Conservation (phyloP, 2,797 vertebrate species). For the Bradypodion pumilum region DNA sequence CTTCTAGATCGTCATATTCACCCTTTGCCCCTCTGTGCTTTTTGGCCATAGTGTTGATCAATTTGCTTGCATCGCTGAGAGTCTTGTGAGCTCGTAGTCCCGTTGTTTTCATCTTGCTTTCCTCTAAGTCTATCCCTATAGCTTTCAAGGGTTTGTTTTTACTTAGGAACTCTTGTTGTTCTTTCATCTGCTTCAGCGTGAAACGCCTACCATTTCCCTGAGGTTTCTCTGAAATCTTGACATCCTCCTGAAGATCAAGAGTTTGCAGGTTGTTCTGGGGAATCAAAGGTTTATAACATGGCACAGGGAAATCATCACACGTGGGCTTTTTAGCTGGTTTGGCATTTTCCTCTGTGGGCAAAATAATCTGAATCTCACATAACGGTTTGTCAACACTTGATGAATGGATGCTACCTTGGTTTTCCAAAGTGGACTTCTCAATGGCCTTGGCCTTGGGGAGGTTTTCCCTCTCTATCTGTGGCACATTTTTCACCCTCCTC, state of each 20-base stretch:
- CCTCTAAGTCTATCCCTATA: constrained; percentile 66
- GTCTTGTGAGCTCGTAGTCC: constrained; percentile 63
- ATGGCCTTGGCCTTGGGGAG: constrained; percentile 47
- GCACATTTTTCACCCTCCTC: constrained; percentile 62
- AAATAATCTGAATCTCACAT: constrained; percentile 64
- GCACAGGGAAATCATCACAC: constrained; percentile 21
- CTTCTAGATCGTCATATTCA: constrained; percentile 52
- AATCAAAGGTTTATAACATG: constrained; percentile 25
- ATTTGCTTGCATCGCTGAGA: constrained; percentile 53
- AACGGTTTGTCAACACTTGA: constrained; percentile 51
- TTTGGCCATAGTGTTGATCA: constrained; percentile 68
- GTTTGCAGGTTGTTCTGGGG: constrained; percentile 29
- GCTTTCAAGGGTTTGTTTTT: constrained; percentile 68
- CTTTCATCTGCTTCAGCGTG: constrained; percentile 67
- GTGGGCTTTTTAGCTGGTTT: constrained; percentile 24
- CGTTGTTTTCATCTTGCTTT: constrained; percentile 63
- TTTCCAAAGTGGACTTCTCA: constrained; percentile 51
- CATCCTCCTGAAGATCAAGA: constrained; percentile 27
- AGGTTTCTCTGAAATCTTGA: constrained; percentile 21
- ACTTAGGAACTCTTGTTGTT: constrained; percentile 72
- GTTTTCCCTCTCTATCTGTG: constrained; percentile 49
- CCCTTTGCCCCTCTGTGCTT: constrained; percentile 59
- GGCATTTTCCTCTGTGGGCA: constrained; percentile 48
- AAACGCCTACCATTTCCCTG: constrained; percentile 58
- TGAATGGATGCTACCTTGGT: constrained; percentile 9